Evolutionary conservation across 2,797 vertebrate species (phyloP), one percentile per base, ranked within the genome.

Genomic region (Pogonophryne albipinna): DNA sequence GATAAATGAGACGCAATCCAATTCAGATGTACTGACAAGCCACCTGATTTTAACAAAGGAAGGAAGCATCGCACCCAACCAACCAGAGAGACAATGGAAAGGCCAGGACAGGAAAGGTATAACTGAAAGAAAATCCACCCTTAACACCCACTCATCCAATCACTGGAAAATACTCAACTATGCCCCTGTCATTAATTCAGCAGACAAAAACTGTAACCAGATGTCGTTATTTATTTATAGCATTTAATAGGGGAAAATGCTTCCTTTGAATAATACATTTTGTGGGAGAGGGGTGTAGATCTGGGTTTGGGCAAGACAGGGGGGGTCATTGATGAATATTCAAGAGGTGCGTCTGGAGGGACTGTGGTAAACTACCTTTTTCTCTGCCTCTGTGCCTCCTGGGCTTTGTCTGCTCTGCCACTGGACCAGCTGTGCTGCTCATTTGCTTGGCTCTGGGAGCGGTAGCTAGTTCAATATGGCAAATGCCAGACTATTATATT

Each of bases 221-320:
- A 93, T 93, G 91, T 91, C 85, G 91, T 94, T 85, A 94, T 90
- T 95, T 94, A 95, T 95, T 94, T 91, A 93, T 91, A 84, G 84
- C 89, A 85, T 94, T 94, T 95, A 95, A 95, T 92, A 79, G 84
- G 82, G 34, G 84, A 90, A 93, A 94, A 92, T 83, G 86, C 86
- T 86, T 84, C 66, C 76, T 88, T 80, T 95, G 91, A 95, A 95
- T 96, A 94, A 95, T 94, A 88, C 84, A 95, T 95, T 92, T 82
- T 66, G 83, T 87, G 86, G 82, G 76, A 87, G 82, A 76, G 85
- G 89, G 87, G 83, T 84, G 83, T 55, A 78, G 65, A 64, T 70
- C 65, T 67, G 58, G 71, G 66, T 78, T 86, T 64, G 60, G 41
- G 10, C 53, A 8, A 66, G 66, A 34, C 60, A 46, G 45, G 31